These are phyloP conservation scores for Montipora foliosa DNA, from an alignment of 64 coral and sea anemone species.

Conservation along the genomic window DNA sequence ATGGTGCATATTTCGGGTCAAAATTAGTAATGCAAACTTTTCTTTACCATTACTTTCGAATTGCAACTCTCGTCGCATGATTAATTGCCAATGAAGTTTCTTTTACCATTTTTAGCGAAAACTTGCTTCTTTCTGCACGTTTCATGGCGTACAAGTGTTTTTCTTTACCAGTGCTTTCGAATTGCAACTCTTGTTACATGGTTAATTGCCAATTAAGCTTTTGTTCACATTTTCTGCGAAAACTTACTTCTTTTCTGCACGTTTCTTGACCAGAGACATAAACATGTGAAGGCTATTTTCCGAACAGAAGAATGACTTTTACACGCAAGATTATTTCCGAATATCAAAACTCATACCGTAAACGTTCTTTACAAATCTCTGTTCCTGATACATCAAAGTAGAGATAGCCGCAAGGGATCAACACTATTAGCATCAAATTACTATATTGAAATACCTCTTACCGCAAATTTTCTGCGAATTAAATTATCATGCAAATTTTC, in stretches of 20 bases:
- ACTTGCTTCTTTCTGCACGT: neutral
- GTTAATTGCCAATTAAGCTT: neutral
- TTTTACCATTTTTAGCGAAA: neutral
- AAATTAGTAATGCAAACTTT: too few species aligned
- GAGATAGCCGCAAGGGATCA: neutral
- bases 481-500: too few species aligned
- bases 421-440: neutral
- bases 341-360: slow-evolving; percentile 6
- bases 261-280: neutral
- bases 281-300: neutral
- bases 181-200: neutral
- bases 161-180: neutral
- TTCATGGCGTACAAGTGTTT: neutral
- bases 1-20: too few species aligned
- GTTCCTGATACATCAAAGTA: neutral
- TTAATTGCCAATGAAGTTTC: neutral
- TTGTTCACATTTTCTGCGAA: neutral
- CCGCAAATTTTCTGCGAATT: too few species aligned
- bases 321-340: slow-evolving; percentile 13
- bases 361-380: neutral
- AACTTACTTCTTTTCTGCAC: too few species aligned
- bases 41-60: neutral
- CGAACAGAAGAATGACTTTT: neutral
- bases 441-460: too few species aligned
- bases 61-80: neutral